Evolutionary conservation across 2,113 vertebrate genomes (phyloP).

Genomic region (Phaethornis superciliosus): DNA sequence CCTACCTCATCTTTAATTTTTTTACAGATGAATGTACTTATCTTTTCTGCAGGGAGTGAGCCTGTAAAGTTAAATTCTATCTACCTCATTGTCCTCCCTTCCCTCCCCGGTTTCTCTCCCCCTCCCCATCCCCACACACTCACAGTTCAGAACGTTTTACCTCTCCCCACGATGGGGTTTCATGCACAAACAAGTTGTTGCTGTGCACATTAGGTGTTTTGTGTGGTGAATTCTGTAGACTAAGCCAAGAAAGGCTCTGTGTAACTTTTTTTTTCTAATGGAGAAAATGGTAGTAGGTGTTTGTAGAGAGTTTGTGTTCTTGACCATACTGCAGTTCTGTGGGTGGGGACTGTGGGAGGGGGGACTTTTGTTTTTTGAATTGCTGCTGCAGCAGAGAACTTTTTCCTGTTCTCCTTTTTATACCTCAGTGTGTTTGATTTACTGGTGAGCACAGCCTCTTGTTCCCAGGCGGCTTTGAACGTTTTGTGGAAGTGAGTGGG

Average conservation of each 20-base stretch:
- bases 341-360: constrained; percentile 43
- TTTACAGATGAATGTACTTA: constrained; percentile 96
- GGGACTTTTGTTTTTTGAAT: constrained; percentile 47
- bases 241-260: constrained; percentile 70
- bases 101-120: constrained; percentile 1
- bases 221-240: constrained; percentile 69
- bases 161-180: constrained; percentile 32
- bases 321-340: constrained; percentile 64
- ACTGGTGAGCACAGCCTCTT: constrained; percentile 51
- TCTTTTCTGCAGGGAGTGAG: constrained; percentile 90
- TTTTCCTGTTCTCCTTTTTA: constrained; percentile 73
- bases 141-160: constrained; percentile 41
- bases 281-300: constrained; percentile 46
- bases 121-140: constrained; percentile 21
- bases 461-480: constrained; percentile 45
- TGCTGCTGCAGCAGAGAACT: constrained; percentile 81
- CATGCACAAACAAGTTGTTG: constrained; percentile 72
- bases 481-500: constrained; percentile 41
- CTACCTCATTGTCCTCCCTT: constrained; percentile 82
- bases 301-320: constrained; percentile 70
- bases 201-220: constrained; percentile 70
- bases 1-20: constrained; percentile 97
- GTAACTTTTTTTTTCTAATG: constrained; percentile 25
- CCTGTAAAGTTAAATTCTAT: constrained; percentile 90
- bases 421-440: constrained; percentile 77